A percentile compares a stretch with the other conserved stretches of the same genome.
phyloP scores from a whole-genome alignment of 1,140 invertebrate species.

The Psix sp. region DNA sequence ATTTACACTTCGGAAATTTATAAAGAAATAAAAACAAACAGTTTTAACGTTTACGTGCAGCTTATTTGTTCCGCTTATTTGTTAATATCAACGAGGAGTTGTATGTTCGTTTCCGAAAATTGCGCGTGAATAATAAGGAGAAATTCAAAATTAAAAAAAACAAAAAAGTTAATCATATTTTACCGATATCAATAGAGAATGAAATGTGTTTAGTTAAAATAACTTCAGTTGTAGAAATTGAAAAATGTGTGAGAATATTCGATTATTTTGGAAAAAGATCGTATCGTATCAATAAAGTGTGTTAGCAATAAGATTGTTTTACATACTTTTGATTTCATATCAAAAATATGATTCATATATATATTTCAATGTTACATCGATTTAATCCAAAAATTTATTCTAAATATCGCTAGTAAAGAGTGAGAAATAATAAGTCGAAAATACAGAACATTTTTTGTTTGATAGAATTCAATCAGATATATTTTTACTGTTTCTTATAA shows the following conservation, averaged over 20 bases:
- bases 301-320: neutral
- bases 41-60: slow-evolving; percentile 30
- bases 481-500: too few relatives aligned
- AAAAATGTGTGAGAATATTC: neutral
- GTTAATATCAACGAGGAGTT: neutral
- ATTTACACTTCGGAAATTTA: slow-evolving; percentile 49
- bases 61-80: neutral
- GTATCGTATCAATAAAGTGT: neutral
- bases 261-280: neutral
- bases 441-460: too few relatives aligned
- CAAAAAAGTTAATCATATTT: neutral
- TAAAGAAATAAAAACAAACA: slow-evolving; percentile 52
- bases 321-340: too few relatives aligned
- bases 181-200: neutral
- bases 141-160: neutral
- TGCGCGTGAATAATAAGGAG: neutral
- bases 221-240: neutral
- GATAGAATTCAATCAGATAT: too few relatives aligned
- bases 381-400: too few relatives aligned
- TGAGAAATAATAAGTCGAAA: too few relatives aligned
- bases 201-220: neutral
- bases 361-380: too few relatives aligned
- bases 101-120: neutral
- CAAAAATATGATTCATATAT: too few relatives aligned
- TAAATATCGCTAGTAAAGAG: too few relatives aligned